Evolutionary conservation across 2,888 invertebrate species (phyloP), one percentile per base, ranked within the genome.

Genomic region (Atethmia centrago): DNA sequence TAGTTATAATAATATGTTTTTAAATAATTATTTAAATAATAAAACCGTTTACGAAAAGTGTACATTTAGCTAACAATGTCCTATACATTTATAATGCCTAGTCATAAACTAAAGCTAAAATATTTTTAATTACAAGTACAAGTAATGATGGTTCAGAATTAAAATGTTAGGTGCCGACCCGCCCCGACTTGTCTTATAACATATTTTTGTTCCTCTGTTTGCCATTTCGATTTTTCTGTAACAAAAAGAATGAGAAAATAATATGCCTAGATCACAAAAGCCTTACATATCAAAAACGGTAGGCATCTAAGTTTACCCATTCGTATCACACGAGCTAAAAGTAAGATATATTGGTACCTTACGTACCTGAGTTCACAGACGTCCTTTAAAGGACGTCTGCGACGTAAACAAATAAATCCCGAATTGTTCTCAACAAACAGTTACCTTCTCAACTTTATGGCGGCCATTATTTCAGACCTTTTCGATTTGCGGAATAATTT

Each of bases 331-430:
- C 9, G 42, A 36, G 36, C 61, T 75, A 72, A 84, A 84, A 71
- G 67, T 72, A 66, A 77, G 61, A 73, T 71, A 66, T 71, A 68
- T 79, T 56, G 25, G 25, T 14, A 36, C 51, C 25, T 49, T 62
- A 74, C 69, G 67, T 85, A 79, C 77, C 84, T 74, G 66, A 67
- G 49, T 71, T 77, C 70, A 72, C 82, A 71, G 67, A 68, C 72
- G 56, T 64, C 63, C 71, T 82, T 31, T 25, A 55, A 70, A 67
- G 70, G 79, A 77, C 81, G 80, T 49, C 69, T 64, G 80, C 77
- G 81, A 86, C 79, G 89, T 89, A 89, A 89, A 88, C 89, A 88
- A 88, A 89, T 89, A 89, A 89, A 88, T 88, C 84, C 73, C 78
- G 77, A 88, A 88, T 85, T 84, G 84, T 84, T 83, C 73, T 77